phyloP scores from a whole-genome alignment of 2,888 invertebrate species.

The Atherix ibis region DNA sequence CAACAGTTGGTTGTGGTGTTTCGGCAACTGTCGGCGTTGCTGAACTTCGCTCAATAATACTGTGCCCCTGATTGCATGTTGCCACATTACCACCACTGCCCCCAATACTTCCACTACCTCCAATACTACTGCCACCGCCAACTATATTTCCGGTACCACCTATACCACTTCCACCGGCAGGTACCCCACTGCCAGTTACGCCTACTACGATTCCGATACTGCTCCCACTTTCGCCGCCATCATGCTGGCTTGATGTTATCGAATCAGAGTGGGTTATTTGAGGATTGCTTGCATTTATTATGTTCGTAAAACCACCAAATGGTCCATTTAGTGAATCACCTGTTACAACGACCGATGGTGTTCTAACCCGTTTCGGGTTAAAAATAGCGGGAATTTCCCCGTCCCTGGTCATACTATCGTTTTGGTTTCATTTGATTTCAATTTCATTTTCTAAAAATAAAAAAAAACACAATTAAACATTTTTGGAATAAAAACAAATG shows the following conservation, averaged over 20 bases:
- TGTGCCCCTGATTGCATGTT: conserved; percentile 4
- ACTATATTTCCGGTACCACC: too few species aligned
- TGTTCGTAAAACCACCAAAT: conserved; percentile 34
- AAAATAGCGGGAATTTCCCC: conserved; percentile 68
- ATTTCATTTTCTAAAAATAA: conserved; percentile 1
- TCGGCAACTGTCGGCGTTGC: conserved; percentile 21
- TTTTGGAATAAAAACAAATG: too few species aligned
- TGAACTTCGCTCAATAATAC: conserved; percentile 12
- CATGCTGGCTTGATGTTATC: conserved; percentile 46
- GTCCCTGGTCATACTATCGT: conserved; percentile 44
- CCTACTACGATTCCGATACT: too few species aligned
- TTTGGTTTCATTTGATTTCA: conserved; percentile 5
- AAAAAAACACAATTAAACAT: too few species aligned
- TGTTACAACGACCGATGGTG: conserved; percentile 54
- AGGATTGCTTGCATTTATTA: conserved; percentile 32
- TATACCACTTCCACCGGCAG: conserved; percentile 1
- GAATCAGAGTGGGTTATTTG: conserved; percentile 38
- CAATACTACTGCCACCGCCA: conserved; percentile 11
- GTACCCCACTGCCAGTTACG: too few species aligned
- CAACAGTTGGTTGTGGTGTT: conserved; percentile 18
- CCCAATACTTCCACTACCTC: conserved; percentile 20
- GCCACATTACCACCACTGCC: too few species aligned
- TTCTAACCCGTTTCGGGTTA: conserved; percentile 54
- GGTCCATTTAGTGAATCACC: conserved; percentile 42
- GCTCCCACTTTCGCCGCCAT: conserved; percentile 35